Base-by-base conservation (phyloP, 2,113 vertebrate species). In the Rhabdomys dilectus region DNA sequence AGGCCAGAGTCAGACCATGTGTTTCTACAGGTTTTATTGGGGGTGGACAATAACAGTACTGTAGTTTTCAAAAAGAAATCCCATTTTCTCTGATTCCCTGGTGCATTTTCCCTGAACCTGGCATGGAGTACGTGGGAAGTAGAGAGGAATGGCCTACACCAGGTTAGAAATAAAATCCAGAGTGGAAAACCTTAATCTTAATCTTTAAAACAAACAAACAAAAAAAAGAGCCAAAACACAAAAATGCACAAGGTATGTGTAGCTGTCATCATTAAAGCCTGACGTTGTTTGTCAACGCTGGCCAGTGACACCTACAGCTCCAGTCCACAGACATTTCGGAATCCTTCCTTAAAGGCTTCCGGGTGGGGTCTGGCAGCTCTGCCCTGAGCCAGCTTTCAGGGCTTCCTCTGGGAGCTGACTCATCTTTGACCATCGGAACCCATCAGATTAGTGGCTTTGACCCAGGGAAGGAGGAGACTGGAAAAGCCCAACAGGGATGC, bases 51-150 rank as follows among this genome's bases (percentile, higher is more conserved):
- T 99, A 99, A 99, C 99, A 99, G 98, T 98, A 99, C 99, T 98
- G 99, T 99, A 98, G 99, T 98, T 99, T 99, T 98, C 98, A 97
- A 99, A 99, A 98, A 99, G 98, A 99, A 99, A 99, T 84, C 98
- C 98, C 99, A 98, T 98, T 98, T 98, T 99, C 98, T 98, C 99
- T 98, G 81, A 78, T 90, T 99, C 98, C 98, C 98, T 95, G 99
- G 99, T 99, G 99, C 99, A 99, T 99, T 99, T 99, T 98, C 99
- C 99, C 98, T 98, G 97, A 99, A 98, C 98, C 98, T 98, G 99
- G 99, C 98, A 99, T 98, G 99, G 99, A 99, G 98, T 98, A 99
- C 95, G 98, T 99, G 99, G 98, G 99, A 99, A 98, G 97, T 99
- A 99, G 99, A 98, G 98, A 98, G 98, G 98, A 97, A 97, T 96